Percentiles rank a stretch among this genome's conserved stretches.
Evolutionary conservation across 2,797 vertebrate genomes (phyloP).

Genomic region (Gastrophryne carolinensis): DNA sequence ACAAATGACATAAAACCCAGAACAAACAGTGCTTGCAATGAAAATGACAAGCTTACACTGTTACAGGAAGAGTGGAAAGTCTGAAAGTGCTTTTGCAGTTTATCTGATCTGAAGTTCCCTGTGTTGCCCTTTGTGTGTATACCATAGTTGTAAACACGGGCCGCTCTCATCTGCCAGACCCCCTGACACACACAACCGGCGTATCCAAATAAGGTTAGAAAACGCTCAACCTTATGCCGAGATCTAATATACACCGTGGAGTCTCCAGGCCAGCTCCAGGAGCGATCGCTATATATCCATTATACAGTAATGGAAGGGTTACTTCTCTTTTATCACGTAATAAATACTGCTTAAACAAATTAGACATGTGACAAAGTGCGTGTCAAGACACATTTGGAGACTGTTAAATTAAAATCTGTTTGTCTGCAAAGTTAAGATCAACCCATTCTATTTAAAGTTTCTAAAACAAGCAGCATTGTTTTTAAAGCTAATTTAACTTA

Average conservation of each 20-base stretch:
- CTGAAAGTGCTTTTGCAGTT: constrained; percentile 28
- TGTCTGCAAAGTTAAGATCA: neutral
- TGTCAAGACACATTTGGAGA: neutral
- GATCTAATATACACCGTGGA: constrained; percentile 1
- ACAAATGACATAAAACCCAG: neutral
- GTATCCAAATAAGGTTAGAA: constrained; percentile 47
- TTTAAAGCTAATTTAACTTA: no score
- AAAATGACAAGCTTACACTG: constrained; percentile 15
- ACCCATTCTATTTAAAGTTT: no score
- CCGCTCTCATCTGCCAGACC: constrained; percentile 39
- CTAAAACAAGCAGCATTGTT: no score
- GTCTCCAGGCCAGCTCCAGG: neutral
- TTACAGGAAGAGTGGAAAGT: constrained; percentile 41
- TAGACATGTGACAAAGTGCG: neutral
- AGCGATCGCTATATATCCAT: neutral
- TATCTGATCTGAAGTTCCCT: constrained; percentile 49
- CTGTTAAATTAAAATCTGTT: neutral
- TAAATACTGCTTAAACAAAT: neutral
- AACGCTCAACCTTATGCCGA: constrained; percentile 17
- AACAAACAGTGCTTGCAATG: neutral
- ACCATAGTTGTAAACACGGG: constrained; percentile 45
- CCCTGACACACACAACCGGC: constrained; percentile 25
- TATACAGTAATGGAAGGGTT: neutral
- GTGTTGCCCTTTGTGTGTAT: constrained; percentile 40
- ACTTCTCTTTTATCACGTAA: neutral